These are phyloP conservation scores for Himalopsyche phryganea DNA, from an alignment of 1,140 invertebrate species.

Conservation along the genomic window DNA sequence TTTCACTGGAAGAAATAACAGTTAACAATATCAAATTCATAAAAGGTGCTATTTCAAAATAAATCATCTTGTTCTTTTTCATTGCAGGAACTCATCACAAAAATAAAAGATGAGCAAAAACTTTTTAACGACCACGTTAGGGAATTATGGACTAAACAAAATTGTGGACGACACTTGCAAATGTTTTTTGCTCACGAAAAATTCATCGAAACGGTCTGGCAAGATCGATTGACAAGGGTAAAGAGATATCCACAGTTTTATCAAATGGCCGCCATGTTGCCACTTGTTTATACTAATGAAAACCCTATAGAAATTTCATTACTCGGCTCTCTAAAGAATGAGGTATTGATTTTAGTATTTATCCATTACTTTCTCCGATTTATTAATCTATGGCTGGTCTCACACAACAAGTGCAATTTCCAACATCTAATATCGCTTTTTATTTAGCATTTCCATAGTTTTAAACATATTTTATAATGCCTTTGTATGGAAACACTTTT, in stretches of 20 bases:
- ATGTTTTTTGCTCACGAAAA: slow-evolving; percentile 8
- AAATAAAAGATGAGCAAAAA: slow-evolving; percentile 21
- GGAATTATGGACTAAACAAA: slow-evolving; percentile 18
- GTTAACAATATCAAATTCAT: neutral
- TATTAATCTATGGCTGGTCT: too few species aligned
- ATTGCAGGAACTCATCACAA: slow-evolving; percentile 16
- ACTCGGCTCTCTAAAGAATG: slow-evolving; percentile 5
- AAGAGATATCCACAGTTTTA: slow-evolving; percentile 27
- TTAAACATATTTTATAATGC: slow-evolving; percentile 1
- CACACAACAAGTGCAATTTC: neutral
- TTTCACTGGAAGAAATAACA: neutral
- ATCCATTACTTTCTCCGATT: neutral
- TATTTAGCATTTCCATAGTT: neutral
- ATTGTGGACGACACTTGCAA: slow-evolving; percentile 14
- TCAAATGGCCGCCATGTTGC: slow-evolving; percentile 22
- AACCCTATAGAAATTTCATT: neutral
- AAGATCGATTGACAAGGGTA: neutral
- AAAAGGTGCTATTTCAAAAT: neutral
- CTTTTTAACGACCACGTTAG: slow-evolving; percentile 18
- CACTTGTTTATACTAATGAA: slow-evolving; percentile 21
- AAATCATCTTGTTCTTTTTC: slow-evolving; percentile 2
- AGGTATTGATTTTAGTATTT: slow-evolving; percentile 1
- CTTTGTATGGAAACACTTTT: neutral
- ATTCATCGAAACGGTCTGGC: slow-evolving; percentile 14
- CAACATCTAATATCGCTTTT: neutral